Conservation (phyloP, 2,797 vertebrate species). For the Psittacula echo region DNA sequence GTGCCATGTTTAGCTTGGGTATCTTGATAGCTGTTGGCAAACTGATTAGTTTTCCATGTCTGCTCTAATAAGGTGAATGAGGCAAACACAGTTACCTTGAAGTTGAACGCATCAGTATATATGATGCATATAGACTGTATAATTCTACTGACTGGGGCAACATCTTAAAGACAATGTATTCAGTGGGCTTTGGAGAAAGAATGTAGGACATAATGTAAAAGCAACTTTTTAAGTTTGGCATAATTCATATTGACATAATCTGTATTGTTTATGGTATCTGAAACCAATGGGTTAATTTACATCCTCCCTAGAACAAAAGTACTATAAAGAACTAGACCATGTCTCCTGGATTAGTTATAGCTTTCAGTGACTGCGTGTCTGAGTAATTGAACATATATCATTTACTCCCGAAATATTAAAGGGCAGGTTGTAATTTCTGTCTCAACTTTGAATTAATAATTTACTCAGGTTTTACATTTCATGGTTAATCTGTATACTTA, state of each 20-base stretch:
- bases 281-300: background rate
- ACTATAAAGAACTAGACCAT: background rate
- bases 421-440: slow-evolving; percentile 31
- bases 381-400: slow-evolving; percentile 17
- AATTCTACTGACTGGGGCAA: background rate
- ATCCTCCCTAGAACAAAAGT: background rate
- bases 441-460: slow-evolving; percentile 59
- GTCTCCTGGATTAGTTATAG: slow-evolving; percentile 18
- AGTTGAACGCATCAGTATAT: background rate
- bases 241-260: background rate
- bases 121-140: background rate
- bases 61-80: background rate
- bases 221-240: background rate
- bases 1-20: background rate
- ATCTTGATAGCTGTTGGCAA: background rate
- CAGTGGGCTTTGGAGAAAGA: background rate
- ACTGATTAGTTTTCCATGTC: background rate
- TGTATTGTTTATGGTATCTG: background rate
- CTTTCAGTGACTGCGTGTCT: background rate
- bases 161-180: background rate
- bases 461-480: slow-evolving; percentile 58
- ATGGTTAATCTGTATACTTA: slow-evolving; percentile 12
- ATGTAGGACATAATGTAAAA: background rate
- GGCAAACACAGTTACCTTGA: background rate
- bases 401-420: slow-evolving; percentile 59